These are phyloP conservation scores for Patella vulgata DNA, from an alignment of 1,140 invertebrate genomes.

Conservation along the genomic window DNA sequence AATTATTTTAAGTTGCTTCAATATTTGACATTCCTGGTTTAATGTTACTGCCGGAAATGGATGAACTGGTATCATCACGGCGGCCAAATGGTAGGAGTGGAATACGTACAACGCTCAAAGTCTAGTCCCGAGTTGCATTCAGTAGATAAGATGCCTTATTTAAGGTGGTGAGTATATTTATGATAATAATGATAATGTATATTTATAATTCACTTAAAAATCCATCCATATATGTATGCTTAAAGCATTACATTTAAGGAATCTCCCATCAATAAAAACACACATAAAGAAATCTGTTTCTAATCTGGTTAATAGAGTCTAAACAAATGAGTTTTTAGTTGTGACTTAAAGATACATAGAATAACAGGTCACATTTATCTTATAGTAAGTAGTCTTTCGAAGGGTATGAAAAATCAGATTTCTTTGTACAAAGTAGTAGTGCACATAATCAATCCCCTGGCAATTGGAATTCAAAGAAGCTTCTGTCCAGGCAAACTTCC, in stretches of 20 bases:
- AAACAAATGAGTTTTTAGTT: no score
- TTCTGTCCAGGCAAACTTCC: no score
- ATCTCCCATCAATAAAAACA: neutral
- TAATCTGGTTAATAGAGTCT: no score
- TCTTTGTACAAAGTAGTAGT: no score
- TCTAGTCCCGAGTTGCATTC: constrained; percentile 16
- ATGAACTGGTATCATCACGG: constrained; percentile 47
- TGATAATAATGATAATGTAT: neutral
- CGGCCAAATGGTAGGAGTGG: constrained; percentile 49
- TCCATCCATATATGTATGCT: neutral
- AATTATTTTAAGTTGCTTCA: constrained; percentile 80
- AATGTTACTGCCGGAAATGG: constrained; percentile 76
- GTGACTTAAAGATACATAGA: no score
- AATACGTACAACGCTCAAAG: constrained; percentile 57
- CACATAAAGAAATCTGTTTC: neutral
- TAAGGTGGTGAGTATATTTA: neutral
- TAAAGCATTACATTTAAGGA: neutral
- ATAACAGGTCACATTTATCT: neutral
- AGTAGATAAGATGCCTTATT: neutral
- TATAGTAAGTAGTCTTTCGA: no score
- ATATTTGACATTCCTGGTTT: constrained; percentile 93
- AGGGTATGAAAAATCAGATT: no score
- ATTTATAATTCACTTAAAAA: no score
- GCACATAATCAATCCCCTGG: no score
- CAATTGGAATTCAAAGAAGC: no score